Evolutionary conservation across 2,888 invertebrate species (phyloP), one percentile per base, ranked within the genome.

Genomic region (Cataglyphis altisquamis): DNA sequence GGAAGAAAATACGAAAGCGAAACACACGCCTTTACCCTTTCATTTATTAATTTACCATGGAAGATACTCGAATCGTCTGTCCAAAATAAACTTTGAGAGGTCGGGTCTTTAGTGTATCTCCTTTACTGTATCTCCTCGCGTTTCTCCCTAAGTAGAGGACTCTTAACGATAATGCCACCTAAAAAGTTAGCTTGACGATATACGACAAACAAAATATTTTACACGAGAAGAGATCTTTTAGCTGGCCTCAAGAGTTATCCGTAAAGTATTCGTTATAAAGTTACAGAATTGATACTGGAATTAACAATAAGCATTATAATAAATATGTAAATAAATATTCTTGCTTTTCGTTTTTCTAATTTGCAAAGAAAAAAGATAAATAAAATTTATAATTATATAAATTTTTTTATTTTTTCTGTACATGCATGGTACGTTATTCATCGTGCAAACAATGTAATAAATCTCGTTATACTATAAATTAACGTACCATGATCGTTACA

Each of bases 21-120:
- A 29, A 55, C 63, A 67, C 60, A 52, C 52, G 52, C 39, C 60
- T 72, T 74, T 55, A 86, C 72, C 80, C 84, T 81, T 88, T 85
- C 60, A 10, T 66, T 78, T 82, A 88, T 88, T 88, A 86, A 88
- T 87, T 88, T 88, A 85, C 82, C 75, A 25, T 75, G 64, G 18
- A 75, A 84, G 87, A 88, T 88, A 87, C 57, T 25, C 72, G 83
- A 67, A 85, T 83, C 72, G 83, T 62, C 70, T 63, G 80, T 83
- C 83, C 78, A 48, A 85, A 66, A 74, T 68, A 88, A 84, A 87
- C 67, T 85, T 84, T 10, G 64, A 77, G 70, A 66, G 64, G 29
- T 74, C 83, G 45, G 73, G 78, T 67, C 77, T 84, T 85, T 84
- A 86, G 80, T 81, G 72, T 21, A 21, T 21, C 21, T 21, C 21